Percentiles rank a stretch among this genome's conserved stretches.
Conservation (phyloP, 1,140 invertebrate species). For the Scylla paramamosain region DNA sequence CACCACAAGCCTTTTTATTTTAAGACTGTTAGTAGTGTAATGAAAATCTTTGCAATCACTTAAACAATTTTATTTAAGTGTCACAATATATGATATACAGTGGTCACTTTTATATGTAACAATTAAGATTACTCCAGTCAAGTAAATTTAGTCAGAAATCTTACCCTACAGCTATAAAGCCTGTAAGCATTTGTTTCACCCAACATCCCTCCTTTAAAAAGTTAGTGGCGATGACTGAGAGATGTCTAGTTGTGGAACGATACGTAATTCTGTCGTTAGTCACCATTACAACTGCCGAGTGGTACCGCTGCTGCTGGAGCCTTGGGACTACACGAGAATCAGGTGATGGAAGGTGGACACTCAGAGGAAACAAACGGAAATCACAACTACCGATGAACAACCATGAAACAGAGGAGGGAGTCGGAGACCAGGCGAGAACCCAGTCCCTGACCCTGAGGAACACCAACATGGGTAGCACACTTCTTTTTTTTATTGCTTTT, state of each 20-base stretch:
- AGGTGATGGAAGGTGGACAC: slow-evolving; percentile 30
- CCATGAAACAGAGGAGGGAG: neutral
- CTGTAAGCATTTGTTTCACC: slow-evolving; percentile 68
- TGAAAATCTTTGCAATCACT: slow-evolving; percentile 63
- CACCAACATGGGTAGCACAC: neutral
- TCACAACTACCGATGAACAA: slow-evolving; percentile 33
- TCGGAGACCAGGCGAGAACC: neutral
- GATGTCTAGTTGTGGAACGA: slow-evolving; percentile 36
- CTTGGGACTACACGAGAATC: slow-evolving; percentile 29
- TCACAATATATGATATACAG: slow-evolving; percentile 76
- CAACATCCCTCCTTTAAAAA: slow-evolving; percentile 69
- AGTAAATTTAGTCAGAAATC: slow-evolving; percentile 67
- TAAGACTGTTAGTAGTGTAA: slow-evolving; percentile 52
- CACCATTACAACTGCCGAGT: slow-evolving; percentile 46
- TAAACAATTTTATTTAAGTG: slow-evolving; percentile 75
- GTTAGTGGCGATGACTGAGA: slow-evolving; percentile 52
- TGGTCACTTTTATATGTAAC: slow-evolving; percentile 74
- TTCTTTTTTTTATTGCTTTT: slow-evolving; percentile 34
- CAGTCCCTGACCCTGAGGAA: neutral
- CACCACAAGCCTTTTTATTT: neutral
- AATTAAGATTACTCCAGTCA: slow-evolving; percentile 71
- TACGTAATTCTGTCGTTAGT: slow-evolving; percentile 52
- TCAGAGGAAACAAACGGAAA: neutral
- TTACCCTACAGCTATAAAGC: slow-evolving; percentile 73
- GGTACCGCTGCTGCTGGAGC: slow-evolving; percentile 58